phyloP scores from a whole-genome alignment of 2,797 vertebrate species.

The Rhynchotus rufescens region DNA sequence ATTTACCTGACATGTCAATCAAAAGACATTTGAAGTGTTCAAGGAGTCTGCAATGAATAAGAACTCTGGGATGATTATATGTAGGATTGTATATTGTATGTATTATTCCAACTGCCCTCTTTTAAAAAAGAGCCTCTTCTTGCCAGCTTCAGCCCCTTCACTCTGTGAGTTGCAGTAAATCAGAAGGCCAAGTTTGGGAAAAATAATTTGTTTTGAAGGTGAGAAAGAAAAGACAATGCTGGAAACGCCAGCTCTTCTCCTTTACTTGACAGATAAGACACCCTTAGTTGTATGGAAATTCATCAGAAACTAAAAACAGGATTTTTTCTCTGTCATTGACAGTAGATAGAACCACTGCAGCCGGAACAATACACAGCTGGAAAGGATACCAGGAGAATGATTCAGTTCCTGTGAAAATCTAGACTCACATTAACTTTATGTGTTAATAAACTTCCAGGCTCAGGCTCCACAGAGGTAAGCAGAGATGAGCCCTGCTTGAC shows the following conservation, averaged over 20 bases:
- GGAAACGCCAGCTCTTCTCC: neutral
- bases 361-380: neutral
- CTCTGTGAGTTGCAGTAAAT: neutral
- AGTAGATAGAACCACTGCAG: neutral
- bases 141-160: neutral
- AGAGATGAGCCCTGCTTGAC: neutral
- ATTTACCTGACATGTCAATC: neutral
- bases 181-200: neutral
- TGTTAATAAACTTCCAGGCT: neutral
- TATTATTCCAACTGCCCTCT: neutral
- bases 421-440: accelerated
- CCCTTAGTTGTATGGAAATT: neutral
- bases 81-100: too few relatives aligned
- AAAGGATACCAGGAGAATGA: neutral
- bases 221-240: neutral
- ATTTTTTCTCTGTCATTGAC: neutral
- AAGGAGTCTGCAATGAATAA: neutral
- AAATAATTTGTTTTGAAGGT: neutral
- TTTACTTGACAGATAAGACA: neutral
- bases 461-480: neutral
- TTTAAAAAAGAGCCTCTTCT: neutral
- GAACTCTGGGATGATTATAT: neutral
- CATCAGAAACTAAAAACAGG: neutral
- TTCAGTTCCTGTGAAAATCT: neutral
- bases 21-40: neutral